A percentile compares a stretch with the other conserved stretches of the same genome.
Conservation (phyloP, 1,140 invertebrate species). For the Bathynomus jamesi region DNA sequence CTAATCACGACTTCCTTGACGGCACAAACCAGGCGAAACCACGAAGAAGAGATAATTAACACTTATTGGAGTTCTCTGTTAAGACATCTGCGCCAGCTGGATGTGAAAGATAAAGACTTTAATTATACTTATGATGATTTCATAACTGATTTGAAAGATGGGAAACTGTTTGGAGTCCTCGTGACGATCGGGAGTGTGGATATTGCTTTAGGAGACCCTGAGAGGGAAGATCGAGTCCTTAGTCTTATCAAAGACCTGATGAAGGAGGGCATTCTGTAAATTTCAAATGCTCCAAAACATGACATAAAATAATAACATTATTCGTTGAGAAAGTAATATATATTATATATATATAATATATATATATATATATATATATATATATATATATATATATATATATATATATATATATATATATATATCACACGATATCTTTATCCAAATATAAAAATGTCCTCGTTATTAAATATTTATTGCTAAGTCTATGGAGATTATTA, state of each 20-base stretch:
- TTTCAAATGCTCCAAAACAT: no score
- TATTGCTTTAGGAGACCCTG: slow-evolving; percentile 13
- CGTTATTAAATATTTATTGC: no score
- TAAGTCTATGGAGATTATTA: no score
- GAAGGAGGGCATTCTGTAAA: background rate
- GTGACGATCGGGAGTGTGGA: slow-evolving; percentile 17
- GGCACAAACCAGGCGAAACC: slow-evolving; percentile 8
- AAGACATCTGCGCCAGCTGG: background rate
- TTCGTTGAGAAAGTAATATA: no score
- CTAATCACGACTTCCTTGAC: slow-evolving; percentile 14
- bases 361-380: no score
- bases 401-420: no score
- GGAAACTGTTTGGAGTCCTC: slow-evolving; percentile 2
- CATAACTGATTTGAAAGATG: slow-evolving; percentile 1
- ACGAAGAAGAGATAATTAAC: background rate
- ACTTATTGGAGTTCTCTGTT: slow-evolving; percentile 8
- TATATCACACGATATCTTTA: no score
- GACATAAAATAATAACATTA: no score
- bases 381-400: no score
- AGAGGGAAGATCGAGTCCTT: slow-evolving; percentile 13
- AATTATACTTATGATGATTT: slow-evolving; percentile 1
- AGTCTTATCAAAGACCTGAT: slow-evolving; percentile 9
- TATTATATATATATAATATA: no score
- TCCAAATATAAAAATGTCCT: no score
- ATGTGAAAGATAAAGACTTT: background rate